Evolutionary conservation across 2,888 invertebrate species (phyloP).

Genomic region (Chaetoderma sp.): DNA sequence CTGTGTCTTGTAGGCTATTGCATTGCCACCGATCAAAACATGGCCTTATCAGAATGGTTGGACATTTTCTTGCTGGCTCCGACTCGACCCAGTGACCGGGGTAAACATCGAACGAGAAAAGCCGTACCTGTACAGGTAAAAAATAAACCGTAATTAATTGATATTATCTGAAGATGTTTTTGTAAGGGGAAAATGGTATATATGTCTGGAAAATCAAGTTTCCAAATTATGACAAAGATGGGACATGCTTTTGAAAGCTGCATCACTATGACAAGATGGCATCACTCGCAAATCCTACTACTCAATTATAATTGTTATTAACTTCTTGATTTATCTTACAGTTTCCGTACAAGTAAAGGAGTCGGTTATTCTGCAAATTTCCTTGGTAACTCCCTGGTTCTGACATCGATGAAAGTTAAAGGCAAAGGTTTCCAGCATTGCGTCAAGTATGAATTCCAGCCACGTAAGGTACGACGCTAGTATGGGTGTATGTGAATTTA

Average conservation of each 20-base stretch:
- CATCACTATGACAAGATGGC: too few species aligned
- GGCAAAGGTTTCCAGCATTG: conserved; percentile 99
- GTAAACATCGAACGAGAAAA: conserved; percentile 99
- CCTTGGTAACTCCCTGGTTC: conserved; percentile 97
- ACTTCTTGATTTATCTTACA: conserved; percentile 30
- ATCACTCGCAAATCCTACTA: background rate
- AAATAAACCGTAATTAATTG: conserved; percentile 31
- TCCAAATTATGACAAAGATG: too few species aligned
- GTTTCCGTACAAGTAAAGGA: conserved; percentile 99
- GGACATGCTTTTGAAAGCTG: background rate
- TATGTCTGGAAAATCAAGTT: too few species aligned
- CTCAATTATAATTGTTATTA: background rate
- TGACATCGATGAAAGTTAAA: conserved; percentile 98
- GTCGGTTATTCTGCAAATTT: conserved; percentile 99
- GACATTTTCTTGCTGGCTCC: conserved; percentile 99
- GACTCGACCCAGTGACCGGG: conserved; percentile 79
- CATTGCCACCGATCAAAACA: conserved; percentile 94
- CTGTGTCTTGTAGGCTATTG: conserved; percentile 81
- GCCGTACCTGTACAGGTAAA: conserved; percentile 97
- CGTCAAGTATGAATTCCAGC: conserved; percentile 99
- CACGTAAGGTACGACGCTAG: conserved; percentile 81
- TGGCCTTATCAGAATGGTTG: conserved; percentile 99
- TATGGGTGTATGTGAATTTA: background rate
- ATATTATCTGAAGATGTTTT: background rate
- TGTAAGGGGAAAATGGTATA: background rate